Conservation (phyloP, 2,797 vertebrate genomes). For the Glyptemys insculpta region DNA sequence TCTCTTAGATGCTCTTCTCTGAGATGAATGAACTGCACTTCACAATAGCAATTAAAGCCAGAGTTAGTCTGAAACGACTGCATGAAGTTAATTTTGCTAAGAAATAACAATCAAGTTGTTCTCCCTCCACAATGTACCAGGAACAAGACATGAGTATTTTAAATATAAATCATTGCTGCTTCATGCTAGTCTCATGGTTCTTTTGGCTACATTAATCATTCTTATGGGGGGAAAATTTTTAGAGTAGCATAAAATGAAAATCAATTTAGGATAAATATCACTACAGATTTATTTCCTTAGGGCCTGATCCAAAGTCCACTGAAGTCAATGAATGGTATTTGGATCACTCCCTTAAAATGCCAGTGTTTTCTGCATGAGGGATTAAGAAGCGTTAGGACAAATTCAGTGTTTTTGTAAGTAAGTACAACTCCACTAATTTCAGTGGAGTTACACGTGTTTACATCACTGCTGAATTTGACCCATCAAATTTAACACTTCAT, state of each 20-base stretch:
- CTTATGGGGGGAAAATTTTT: neutral
- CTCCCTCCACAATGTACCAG: too few relatives aligned
- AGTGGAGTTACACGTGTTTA: neutral
- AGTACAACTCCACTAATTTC: neutral
- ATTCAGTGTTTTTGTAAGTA: neutral
- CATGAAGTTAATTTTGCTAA: neutral
- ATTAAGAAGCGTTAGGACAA: neutral
- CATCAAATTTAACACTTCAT: too few relatives aligned
- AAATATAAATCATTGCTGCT: neutral
- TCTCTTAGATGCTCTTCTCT: neutral
- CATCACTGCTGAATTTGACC: too few relatives aligned
- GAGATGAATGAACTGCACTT: neutral
- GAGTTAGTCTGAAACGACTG: neutral
- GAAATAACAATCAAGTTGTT: neutral
- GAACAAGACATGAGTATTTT: neutral
- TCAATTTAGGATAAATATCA: neutral
- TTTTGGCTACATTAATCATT: neutral
- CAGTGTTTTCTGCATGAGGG: neutral
- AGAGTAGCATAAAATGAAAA: neutral
- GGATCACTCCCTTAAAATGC: neutral
- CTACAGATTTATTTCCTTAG: neutral
- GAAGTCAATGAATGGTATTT: neutral
- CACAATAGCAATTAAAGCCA: neutral
- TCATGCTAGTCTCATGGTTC: neutral
- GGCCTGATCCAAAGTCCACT: neutral